Percentiles rank a stretch among this genome's conserved stretches.
phyloP scores from a whole-genome alignment of 92 coral and sea anemone genomes.

The Porites lobata region DNA sequence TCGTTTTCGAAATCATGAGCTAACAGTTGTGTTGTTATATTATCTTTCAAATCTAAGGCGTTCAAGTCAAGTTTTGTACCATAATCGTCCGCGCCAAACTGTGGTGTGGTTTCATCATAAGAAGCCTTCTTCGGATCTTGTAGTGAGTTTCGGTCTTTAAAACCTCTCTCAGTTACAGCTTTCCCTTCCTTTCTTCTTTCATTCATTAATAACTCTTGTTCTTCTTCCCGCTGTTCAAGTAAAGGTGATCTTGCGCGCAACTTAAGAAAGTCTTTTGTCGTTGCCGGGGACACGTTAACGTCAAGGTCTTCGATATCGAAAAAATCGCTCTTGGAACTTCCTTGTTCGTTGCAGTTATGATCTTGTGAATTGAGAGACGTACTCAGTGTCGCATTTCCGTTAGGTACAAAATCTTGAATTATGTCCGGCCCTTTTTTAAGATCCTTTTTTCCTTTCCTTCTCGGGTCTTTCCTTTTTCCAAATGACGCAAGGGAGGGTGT shows the following conservation, averaged over 20 bases:
- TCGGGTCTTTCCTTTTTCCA: slow-evolving; percentile 4
- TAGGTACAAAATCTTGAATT: not conserved
- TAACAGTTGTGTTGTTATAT: slow-evolving; percentile 2
- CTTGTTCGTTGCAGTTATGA: not conserved
- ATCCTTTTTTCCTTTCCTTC: not conserved
- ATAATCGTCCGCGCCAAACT: slow-evolving; percentile 10
- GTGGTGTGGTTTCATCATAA: not conserved
- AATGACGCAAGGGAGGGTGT: slow-evolving; percentile 10
- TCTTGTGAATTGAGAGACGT: not conserved
- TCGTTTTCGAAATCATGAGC: not conserved
- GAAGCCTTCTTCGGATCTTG: not conserved
- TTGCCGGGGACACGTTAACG: not conserved
- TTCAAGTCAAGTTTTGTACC: slow-evolving; percentile 13
- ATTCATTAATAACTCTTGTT: slow-evolving; percentile 8
- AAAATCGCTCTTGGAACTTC: not conserved
- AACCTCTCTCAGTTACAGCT: not conserved
- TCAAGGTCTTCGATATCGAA: not conserved
- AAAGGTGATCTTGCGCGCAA: not conserved
- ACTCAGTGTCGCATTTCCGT: slow-evolving; percentile 3
- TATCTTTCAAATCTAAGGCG: slow-evolving; percentile 17
- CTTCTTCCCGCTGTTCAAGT: not conserved
- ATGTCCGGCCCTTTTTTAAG: not conserved
- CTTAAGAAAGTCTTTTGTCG: not conserved
- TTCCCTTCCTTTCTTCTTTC: not conserved
- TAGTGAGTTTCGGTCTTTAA: not conserved